Base-by-base conservation (phyloP, 2,888 invertebrate genomes). In the Metellina segmentata region DNA sequence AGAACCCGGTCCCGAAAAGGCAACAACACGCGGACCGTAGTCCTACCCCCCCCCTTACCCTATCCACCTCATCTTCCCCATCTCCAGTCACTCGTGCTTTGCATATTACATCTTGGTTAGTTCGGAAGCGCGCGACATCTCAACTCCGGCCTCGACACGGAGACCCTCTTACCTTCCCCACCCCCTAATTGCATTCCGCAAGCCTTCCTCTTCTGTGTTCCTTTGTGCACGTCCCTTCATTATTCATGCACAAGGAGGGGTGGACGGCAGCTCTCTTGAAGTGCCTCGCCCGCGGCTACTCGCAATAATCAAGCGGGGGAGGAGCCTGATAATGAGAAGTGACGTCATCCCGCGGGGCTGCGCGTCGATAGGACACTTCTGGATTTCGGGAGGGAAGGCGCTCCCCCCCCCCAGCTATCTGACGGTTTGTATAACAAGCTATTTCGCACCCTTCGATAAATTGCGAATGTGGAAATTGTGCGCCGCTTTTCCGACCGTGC, bases 311-410 rank as follows among this genome's bases (percentile, higher is more conserved):
- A 90, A 86, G 86, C 34, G 81, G 72, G 49, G 90, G 86, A 52
- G 90, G 90, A 75, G 86, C 81, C 52, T 77, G 74, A 77, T 86
- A 90, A 90, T 90, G 90, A 90, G 90, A 90, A 85, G 85, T 90
- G 90, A 90, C 90, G 90, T 90, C 90, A 90, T 34, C 74, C 6
- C n/a, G 48, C 74, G 72, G 52, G 81, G 61, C 49, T 16, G 34
- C 20, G 85, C 48, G 51, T 48, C 19, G 89, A 82, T 75, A 75
- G 85, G 85, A 48, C 61, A 85, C 85, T 75, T 75, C 48, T 34
- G 74, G 49, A n/a, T 48, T 53, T 34, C 74, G 11, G 9, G 7
- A 51, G 52, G 13, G 19, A 11, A 52, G 61, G 13, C 61, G 34
- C 79, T 16, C 61, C 20, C 16, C 53, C 53, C 51, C 34, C 13